These are phyloP conservation scores for Drosophila murphyi DNA, from an alignment of 1,140 invertebrate species.

Conservation along the genomic window DNA sequence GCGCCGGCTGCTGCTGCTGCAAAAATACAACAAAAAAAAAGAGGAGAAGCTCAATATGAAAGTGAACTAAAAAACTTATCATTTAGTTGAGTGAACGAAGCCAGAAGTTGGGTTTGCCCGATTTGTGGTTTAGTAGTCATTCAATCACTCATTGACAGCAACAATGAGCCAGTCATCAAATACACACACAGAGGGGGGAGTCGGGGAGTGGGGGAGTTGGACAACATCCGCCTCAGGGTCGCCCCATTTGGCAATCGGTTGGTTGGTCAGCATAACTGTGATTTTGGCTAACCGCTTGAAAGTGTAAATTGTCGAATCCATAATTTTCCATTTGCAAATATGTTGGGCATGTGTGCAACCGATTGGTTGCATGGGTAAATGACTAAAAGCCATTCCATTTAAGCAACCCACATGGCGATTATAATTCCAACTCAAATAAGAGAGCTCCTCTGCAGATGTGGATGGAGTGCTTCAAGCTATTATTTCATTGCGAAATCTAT, in stretches of 20 bases:
- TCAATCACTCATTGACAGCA: constrained; percentile 57
- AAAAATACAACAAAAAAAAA: too few relatives aligned
- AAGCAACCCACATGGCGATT: not conserved
- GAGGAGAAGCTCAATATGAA: not conserved
- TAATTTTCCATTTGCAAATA: constrained; percentile 4
- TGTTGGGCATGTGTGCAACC: not conserved
- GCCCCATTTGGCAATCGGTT: not conserved
- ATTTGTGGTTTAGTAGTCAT: constrained; percentile 36
- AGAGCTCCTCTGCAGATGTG: too few relatives aligned
- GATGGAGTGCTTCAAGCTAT: too few relatives aligned
- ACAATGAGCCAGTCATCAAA: constrained; percentile 40
- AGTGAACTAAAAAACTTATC: constrained; percentile 53
- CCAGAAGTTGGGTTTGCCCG: not conserved
- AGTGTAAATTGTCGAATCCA: constrained; percentile 12
- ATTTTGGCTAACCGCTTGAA: constrained; percentile 11
- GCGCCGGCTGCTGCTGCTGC: too few relatives aligned
- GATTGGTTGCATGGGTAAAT: not conserved
- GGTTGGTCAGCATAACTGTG: not conserved
- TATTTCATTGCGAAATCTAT: too few relatives aligned
- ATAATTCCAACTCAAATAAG: too few relatives aligned
- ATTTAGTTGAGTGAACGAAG: constrained; percentile 51
- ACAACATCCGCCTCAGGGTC: too few relatives aligned
- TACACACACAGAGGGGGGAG: not conserved
- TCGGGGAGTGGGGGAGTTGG: not conserved
- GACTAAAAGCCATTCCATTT: not conserved